A percentile compares a stretch with the other conserved stretches of the same genome.
Evolutionary conservation across 2,797 vertebrate species (phyloP).

Genomic region (Channa striata): DNA sequence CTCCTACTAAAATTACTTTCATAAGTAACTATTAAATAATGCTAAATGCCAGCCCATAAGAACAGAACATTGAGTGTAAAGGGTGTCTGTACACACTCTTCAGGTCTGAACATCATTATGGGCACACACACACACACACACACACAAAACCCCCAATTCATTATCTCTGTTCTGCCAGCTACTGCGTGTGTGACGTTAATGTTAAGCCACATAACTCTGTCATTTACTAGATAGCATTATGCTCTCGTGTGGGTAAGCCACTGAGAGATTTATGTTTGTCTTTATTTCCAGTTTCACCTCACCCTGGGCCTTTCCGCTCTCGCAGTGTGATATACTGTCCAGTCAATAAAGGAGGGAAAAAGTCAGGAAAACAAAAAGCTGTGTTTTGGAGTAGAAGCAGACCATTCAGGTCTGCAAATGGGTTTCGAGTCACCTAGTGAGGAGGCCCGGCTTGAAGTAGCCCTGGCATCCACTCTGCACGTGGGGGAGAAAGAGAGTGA

Average conservation of each 20-base stretch:
- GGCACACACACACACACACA: slow-evolving; percentile 35
- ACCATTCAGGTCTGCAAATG: slow-evolving; percentile 67
- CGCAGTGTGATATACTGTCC: slow-evolving; percentile 60
- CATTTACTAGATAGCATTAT: slow-evolving; percentile 64
- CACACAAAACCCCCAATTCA: slow-evolving; percentile 36
- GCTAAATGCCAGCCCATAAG: slow-evolving; percentile 30
- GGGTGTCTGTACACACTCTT: slow-evolving; percentile 40
- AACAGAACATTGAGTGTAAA: slow-evolving; percentile 46
- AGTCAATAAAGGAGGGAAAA: slow-evolving; percentile 46
- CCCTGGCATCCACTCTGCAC: slow-evolving; percentile 41
- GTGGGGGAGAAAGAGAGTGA: neutral
- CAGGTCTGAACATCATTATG: slow-evolving; percentile 27
- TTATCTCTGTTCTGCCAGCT: slow-evolving; percentile 33
- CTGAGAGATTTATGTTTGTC: slow-evolving; percentile 62
- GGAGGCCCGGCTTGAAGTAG: slow-evolving; percentile 52
- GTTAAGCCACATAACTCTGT: slow-evolving; percentile 52
- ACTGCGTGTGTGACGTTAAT: slow-evolving; percentile 46
- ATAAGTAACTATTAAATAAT: slow-evolving; percentile 29
- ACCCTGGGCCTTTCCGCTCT: slow-evolving; percentile 41
- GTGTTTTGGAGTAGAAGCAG: slow-evolving; percentile 58
- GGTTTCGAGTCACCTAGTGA: slow-evolving; percentile 57
- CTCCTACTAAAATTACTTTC: slow-evolving; percentile 3
- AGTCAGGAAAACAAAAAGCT: slow-evolving; percentile 56
- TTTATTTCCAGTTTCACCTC: slow-evolving; percentile 53
- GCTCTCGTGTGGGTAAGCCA: slow-evolving; percentile 38